phyloP scores from a whole-genome alignment of 1,140 invertebrate species.

The Steinernema khuongi region DNA sequence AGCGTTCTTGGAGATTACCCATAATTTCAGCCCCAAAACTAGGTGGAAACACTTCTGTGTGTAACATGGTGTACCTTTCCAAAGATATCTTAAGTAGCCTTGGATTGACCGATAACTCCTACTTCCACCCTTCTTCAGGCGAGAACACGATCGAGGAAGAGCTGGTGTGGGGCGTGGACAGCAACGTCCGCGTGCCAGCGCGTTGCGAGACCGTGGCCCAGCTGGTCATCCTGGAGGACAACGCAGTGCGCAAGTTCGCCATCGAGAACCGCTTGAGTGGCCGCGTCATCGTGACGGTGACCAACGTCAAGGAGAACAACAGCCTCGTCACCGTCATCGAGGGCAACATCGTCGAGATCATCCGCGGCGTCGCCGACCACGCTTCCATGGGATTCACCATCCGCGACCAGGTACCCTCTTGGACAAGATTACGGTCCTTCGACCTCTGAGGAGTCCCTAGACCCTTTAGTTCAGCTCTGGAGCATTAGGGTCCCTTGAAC shows the following conservation, averaged over 20 bases:
- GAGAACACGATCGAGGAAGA: constrained; percentile 59
- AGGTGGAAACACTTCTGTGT: too few relatives aligned
- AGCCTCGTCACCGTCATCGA: constrained; percentile 58
- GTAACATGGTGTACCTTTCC: too few relatives aligned
- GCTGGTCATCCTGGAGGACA: constrained; percentile 59
- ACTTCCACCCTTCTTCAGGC: constrained; percentile 31
- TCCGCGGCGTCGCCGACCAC: constrained; percentile 51
- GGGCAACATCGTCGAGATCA: constrained; percentile 59
- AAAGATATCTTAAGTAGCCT: neutral
- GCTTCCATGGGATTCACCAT: constrained; percentile 46
- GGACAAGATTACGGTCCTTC: too few relatives aligned
- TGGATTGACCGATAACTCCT: constrained; percentile 9
- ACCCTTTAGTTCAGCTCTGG: too few relatives aligned
- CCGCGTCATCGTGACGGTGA: constrained; percentile 57
- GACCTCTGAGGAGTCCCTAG: too few relatives aligned
- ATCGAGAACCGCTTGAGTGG: constrained; percentile 58
- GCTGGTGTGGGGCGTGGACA: constrained; percentile 61
- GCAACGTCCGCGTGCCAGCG: constrained; percentile 58
- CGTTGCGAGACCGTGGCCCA: constrained; percentile 56
- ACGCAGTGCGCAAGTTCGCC: constrained; percentile 57
- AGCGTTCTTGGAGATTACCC: too few relatives aligned
- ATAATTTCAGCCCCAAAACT: too few relatives aligned
- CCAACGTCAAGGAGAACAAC: constrained; percentile 60
- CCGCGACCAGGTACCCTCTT: neutral
- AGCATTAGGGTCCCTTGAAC: too few relatives aligned